Conservation (phyloP, 1,140 invertebrate genomes). For the Acromyrmex heyeri region DNA sequence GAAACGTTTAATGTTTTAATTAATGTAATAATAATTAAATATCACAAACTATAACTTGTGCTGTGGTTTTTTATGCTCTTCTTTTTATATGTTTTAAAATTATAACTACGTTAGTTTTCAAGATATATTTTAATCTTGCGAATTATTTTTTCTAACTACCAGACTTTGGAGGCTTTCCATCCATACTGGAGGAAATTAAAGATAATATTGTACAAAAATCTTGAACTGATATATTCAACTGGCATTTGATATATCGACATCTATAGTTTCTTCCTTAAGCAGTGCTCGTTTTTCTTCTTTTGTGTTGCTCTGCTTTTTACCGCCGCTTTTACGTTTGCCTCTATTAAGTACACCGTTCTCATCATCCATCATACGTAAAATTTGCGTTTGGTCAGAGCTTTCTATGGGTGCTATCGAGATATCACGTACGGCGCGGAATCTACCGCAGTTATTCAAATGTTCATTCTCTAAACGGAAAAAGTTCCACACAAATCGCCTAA, state of each 20-base stretch:
- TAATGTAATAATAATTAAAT: too few species aligned
- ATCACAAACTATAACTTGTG: too few species aligned
- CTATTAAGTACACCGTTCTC: slow-evolving; percentile 95
- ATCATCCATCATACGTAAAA: slow-evolving; percentile 98
- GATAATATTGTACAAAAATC: slow-evolving; percentile 10
- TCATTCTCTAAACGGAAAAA: slow-evolving; percentile 99
- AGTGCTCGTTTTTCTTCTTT: slow-evolving; percentile 87
- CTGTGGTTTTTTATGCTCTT: too few species aligned
- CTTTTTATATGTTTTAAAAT: too few species aligned
- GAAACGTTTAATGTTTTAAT: too few species aligned
- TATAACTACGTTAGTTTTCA: too few species aligned
- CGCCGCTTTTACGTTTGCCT: slow-evolving; percentile 86
- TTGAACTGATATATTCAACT: slow-evolving; percentile 78
- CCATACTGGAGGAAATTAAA: background rate
- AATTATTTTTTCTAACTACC: background rate
- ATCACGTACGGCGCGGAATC: slow-evolving; percentile 99
- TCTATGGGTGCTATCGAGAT: slow-evolving; percentile 99
- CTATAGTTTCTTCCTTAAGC: slow-evolving; percentile 87
- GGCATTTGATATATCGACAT: slow-evolving; percentile 84
- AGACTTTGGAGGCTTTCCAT: slow-evolving; percentile 1
- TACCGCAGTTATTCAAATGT: slow-evolving; percentile 99
- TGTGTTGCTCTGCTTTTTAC: slow-evolving; percentile 83
- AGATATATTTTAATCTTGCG: too few species aligned
- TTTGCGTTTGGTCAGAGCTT: slow-evolving; percentile 95
- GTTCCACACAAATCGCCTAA: slow-evolving; percentile 99